These are phyloP conservation scores for Ichneumon xanthorius DNA, from an alignment of 2,888 invertebrate genomes.

Conservation along the genomic window DNA sequence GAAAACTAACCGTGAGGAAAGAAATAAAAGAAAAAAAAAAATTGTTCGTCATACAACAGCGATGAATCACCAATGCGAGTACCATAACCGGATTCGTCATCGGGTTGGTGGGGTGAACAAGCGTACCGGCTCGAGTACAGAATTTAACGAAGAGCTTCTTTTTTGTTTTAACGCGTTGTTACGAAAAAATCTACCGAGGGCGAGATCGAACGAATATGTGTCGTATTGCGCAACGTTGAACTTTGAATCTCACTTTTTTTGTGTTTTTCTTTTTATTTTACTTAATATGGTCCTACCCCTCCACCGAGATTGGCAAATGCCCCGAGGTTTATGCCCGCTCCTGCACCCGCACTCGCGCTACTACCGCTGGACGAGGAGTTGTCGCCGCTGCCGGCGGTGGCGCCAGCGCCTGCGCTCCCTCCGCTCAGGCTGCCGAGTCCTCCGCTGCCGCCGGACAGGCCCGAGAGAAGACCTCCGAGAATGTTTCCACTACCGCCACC, in stretches of 20 bases:
- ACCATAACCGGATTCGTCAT: constrained; percentile 4
- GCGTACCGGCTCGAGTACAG: constrained; percentile 50
- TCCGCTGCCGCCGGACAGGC: constrained; percentile 73
- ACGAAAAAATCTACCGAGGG: constrained; percentile 7
- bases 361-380: constrained; percentile 56
- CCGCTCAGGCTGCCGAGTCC: constrained; percentile 68
- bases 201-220: constrained; percentile 5
- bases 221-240: neutral
- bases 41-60: constrained; percentile 10
- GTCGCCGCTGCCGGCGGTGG: constrained; percentile 57
- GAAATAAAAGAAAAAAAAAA: neutral
- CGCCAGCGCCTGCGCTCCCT: constrained; percentile 63
- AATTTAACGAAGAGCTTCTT: constrained; percentile 50
- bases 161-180: neutral
- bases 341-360: constrained; percentile 64
- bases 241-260: neutral
- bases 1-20: neutral
- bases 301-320: constrained; percentile 77
- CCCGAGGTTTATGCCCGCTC: constrained; percentile 77
- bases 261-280: constrained; percentile 36
- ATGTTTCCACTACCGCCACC: constrained; percentile 70
- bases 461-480: constrained; percentile 69
- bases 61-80: constrained; percentile 21
- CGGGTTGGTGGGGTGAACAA: constrained; percentile 54
- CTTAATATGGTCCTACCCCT: constrained; percentile 74